These are phyloP conservation scores for Jacana jacana DNA, from an alignment of 2,113 vertebrate species.

Conservation along the genomic window DNA sequence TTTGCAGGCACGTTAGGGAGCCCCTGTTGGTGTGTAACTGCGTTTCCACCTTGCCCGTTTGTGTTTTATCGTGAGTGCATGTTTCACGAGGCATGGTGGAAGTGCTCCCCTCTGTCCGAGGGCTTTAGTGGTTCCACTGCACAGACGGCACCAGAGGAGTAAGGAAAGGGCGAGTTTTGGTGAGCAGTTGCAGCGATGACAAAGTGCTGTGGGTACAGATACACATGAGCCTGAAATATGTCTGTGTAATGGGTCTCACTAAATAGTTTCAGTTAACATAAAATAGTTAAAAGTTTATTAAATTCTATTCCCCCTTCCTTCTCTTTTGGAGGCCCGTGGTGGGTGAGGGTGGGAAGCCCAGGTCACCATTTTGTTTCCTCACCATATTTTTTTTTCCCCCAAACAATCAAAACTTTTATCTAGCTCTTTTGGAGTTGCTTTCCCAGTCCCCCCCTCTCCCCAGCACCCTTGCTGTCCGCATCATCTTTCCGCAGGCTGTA, in stretches of 20 bases:
- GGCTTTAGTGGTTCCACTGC: neutral
- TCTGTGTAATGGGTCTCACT: neutral
- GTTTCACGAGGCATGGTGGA: neutral
- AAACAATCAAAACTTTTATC: neutral
- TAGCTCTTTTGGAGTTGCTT: neutral
- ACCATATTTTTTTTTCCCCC: neutral
- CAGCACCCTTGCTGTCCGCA: neutral
- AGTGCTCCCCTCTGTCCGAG: neutral
- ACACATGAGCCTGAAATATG: neutral
- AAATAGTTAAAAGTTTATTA: neutral
- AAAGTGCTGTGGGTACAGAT: neutral
- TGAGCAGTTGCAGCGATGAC: neutral
- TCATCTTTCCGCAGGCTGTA: neutral
- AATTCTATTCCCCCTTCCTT: neutral
- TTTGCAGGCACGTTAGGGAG: constrained; percentile 19
- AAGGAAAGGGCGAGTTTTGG: neutral
- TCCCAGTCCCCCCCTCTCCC: neutral
- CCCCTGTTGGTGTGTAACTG: neutral
- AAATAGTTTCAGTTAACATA: neutral
- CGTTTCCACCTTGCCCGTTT: neutral
- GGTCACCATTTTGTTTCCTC: neutral
- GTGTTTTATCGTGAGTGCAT: neutral
- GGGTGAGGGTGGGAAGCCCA: neutral
- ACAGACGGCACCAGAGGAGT: neutral
- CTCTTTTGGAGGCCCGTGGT: neutral